Conservation (phyloP, 2,888 invertebrate species). For the Noctua janthina region DNA sequence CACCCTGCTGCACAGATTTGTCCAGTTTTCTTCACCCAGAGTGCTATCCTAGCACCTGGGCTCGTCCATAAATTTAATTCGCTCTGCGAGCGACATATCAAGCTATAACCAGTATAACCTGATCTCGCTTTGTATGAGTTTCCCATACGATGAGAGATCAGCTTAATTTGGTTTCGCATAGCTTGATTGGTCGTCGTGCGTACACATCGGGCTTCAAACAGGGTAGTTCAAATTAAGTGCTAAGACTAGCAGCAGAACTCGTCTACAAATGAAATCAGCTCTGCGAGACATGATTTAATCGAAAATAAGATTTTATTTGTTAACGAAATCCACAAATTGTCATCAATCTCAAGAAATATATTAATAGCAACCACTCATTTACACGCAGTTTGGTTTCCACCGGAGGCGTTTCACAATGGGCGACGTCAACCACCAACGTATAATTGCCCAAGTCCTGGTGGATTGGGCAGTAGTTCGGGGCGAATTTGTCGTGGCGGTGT, state of each 20-base stretch:
- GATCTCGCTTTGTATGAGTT: no score
- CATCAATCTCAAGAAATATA: not conserved
- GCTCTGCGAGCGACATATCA: no score
- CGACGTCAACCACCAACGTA: not conserved
- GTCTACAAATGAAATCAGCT: not conserved
- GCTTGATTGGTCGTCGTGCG: no score
- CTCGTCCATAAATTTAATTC: not conserved
- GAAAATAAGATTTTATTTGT: not conserved
- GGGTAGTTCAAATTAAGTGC: conserved; percentile 1
- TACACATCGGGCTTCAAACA: not conserved
- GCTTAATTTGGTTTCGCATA: no score
- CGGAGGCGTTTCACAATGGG: not conserved
- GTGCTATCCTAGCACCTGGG: not conserved
- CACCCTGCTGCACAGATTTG: not conserved
- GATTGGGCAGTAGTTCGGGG: no score
- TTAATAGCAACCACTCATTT: not conserved
- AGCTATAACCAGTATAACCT: no score
- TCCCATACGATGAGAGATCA: no score
- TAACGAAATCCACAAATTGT: not conserved
- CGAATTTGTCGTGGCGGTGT: not conserved
- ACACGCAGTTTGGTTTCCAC: not conserved
- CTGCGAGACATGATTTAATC: not conserved
- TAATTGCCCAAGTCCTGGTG: no score
- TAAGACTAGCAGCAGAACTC: not conserved
- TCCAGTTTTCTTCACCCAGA: not conserved